Evolutionary conservation across 2,113 vertebrate genomes (phyloP), one percentile per base, ranked within the genome.

Genomic region (Struthidea cinerea): DNA sequence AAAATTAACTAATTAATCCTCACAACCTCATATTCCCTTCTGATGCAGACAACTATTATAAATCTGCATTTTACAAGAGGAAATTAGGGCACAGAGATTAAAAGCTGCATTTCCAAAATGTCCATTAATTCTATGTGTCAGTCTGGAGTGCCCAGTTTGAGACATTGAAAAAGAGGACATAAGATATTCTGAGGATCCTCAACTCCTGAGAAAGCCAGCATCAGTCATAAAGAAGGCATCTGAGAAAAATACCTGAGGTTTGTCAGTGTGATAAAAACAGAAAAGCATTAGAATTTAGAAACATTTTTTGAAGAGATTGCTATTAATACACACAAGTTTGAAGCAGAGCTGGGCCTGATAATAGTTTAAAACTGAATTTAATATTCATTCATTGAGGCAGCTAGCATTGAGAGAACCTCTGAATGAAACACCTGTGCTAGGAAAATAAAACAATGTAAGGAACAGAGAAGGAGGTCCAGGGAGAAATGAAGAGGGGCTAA

Each of bases 1-100:
- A 82, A 86, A 84, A 92, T 78, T 91, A 94, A 94, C 80, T 89
- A 94, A 96, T 95, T 92, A 94, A 95, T 91, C 93, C 44, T 92
- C 77, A 89, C 47, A 97, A 93, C 76, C 68, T 37, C 80, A 90
- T 95, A 95, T 93, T 95, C 93, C 91, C 93, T 87, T 81, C 56
- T 90, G 93, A 94, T 91, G n/a, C 49, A 76, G 26, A n/a, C 14
- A 93, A 89, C 50, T 80, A 77, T 70, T 80, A 87, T 30, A 93
- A 93, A 88, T 9, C 30, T 86, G 44, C 32, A 78, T 42, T 76
- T 91, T 88, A 57, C 49, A 68, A 55, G 50, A 87, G 7, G 53
- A 95, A 97, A 95, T 52, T 92, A 92, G 79, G 74, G 24, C 41
- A 94, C 12, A 60, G 61, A 86, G 49, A 92, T 88, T 75, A 91